Conservation (phyloP, 2,888 invertebrate genomes). For the Cordilura impudica region DNA sequence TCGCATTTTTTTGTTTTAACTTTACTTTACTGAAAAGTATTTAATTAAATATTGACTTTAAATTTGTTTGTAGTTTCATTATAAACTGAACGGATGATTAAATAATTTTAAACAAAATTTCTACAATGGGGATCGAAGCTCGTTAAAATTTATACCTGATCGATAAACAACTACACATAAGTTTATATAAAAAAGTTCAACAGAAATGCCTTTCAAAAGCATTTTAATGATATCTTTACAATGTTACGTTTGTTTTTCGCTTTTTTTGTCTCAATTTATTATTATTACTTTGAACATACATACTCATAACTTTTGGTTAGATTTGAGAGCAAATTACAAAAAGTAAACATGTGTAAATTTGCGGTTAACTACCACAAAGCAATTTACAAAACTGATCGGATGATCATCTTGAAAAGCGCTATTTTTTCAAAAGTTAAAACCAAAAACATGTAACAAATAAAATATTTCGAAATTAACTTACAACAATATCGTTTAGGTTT, state of each 20-base stretch:
- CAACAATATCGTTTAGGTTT: not conserved
- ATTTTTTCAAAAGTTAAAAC: not conserved
- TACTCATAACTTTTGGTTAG: not conserved
- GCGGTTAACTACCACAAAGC: conserved; percentile 1
- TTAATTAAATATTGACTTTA: too few species aligned
- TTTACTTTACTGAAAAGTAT: too few species aligned
- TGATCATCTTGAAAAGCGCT: not conserved
- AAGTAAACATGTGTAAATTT: conserved; percentile 31
- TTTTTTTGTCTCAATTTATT: conserved; percentile 31
- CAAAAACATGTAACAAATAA: not conserved
- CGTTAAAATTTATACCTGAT: too few species aligned
- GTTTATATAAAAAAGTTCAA: conserved; percentile 11
- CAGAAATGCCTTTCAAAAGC: conserved; percentile 27
- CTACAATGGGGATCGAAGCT: too few species aligned
- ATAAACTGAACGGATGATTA: too few species aligned
- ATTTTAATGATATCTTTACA: conserved; percentile 26
- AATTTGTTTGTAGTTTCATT: too few species aligned
- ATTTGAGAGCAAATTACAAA: not conserved
- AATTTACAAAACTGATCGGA: not conserved
- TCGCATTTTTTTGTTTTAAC: too few species aligned
- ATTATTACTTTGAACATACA: conserved; percentile 31
- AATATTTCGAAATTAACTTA: not conserved
- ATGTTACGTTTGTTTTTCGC: not conserved
- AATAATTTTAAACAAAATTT: too few species aligned
- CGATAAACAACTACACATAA: not conserved